These are phyloP conservation scores for Stenurella melanura DNA, from an alignment of 2,888 invertebrate genomes.

Conservation along the genomic window DNA sequence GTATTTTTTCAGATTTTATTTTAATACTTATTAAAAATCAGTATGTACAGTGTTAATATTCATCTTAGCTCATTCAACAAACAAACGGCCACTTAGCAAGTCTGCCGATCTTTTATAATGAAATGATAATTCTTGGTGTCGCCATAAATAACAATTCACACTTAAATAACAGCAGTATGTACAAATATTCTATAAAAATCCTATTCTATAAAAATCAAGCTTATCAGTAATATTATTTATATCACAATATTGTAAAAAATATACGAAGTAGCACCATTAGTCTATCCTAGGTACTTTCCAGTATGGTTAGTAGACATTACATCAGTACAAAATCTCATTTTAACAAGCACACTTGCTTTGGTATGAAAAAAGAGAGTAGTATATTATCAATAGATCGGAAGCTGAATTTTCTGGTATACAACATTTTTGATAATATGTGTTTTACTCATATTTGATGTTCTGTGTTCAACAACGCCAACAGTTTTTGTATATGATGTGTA, in stretches of 20 bases:
- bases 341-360: background rate
- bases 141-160: constrained; percentile 23
- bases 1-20: constrained; percentile 3
- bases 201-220: constrained; percentile 29
- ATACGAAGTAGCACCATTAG: constrained; percentile 24
- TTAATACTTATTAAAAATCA: constrained; percentile 26
- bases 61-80: background rate
- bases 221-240: constrained; percentile 30
- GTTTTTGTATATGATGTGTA: too few relatives aligned
- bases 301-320: constrained; percentile 16
- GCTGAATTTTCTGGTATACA: too few relatives aligned
- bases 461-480: too few relatives aligned
- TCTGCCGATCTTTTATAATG: background rate
- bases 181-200: constrained; percentile 25
- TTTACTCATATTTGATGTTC: too few relatives aligned
- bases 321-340: background rate
- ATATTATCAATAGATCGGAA: too few relatives aligned
- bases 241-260: constrained; percentile 36
- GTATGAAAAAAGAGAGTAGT: too few relatives aligned
- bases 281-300: background rate
- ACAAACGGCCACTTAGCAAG: background rate
- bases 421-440: too few relatives aligned
- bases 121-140: background rate
- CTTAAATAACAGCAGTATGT: constrained; percentile 28
- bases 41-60: constrained; percentile 25